A percentile compares a stretch with the other conserved stretches of the same genome.
Evolutionary conservation across 2,113 vertebrate species (phyloP).

Genomic region (Cinclus cinclus): DNA sequence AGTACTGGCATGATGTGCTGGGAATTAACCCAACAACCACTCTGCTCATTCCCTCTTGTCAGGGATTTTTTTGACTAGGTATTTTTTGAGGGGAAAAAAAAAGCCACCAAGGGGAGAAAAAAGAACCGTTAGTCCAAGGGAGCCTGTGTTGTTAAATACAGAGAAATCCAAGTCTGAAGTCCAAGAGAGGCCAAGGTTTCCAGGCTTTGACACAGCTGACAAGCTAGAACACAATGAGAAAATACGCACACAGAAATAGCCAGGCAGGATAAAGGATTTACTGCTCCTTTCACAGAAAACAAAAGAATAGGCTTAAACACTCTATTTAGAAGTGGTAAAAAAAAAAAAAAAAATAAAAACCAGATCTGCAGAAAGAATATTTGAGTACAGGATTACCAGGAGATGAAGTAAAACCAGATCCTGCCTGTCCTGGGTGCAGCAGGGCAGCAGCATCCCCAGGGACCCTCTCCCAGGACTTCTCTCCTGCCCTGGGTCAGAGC

Average conservation of each 20-base stretch:
- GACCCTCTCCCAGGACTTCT: background rate
- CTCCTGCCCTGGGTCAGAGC: background rate
- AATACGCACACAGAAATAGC: slow-evolving; percentile 38
- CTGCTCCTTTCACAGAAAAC: slow-evolving; percentile 50
- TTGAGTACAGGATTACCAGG: slow-evolving; percentile 6
- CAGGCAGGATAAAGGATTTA: slow-evolving; percentile 67
- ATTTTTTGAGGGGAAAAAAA: background rate
- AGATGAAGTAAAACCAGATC: slow-evolving; percentile 7
- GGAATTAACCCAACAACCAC: background rate
- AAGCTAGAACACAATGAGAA: slow-evolving; percentile 51
- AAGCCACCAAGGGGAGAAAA: background rate
- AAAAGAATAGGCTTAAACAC: slow-evolving; percentile 64
- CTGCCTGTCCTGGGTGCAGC: background rate
- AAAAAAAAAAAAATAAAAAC: background rate
- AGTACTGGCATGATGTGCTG: background rate
- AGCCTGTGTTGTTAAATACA: slow-evolving; percentile 39
- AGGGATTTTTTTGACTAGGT: background rate
- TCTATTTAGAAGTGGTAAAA: background rate
- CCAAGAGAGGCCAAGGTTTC: slow-evolving; percentile 50
- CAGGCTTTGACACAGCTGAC: slow-evolving; percentile 46
- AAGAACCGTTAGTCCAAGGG: background rate
- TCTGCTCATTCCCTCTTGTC: background rate
- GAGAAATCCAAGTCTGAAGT: slow-evolving; percentile 28
- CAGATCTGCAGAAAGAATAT: slow-evolving; percentile 26
- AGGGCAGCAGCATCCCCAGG: background rate